phyloP scores from a whole-genome alignment of 2,113 vertebrate species.

The Sphyrna mokarran region DNA sequence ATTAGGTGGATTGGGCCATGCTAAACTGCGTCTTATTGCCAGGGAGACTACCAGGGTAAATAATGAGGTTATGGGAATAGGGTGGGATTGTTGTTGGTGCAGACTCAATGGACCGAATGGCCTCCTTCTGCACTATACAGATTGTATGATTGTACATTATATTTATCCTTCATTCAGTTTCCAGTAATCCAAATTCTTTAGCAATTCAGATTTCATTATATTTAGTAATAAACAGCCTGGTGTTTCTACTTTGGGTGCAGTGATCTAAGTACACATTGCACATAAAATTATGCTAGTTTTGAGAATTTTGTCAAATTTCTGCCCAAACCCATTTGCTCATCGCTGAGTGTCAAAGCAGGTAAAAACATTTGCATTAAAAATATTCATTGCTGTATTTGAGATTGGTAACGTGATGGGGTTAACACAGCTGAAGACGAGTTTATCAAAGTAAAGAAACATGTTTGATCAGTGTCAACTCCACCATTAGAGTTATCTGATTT shows the following conservation, averaged over 20 bases:
- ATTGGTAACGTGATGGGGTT: too few relatives aligned
- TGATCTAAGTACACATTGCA: neutral
- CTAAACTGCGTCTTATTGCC: too few relatives aligned
- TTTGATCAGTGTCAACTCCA: neutral
- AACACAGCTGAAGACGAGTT: too few relatives aligned
- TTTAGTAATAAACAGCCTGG: neutral
- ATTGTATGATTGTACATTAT: neutral
- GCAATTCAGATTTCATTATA: neutral
- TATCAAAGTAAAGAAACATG: too few relatives aligned
- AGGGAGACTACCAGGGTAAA: too few relatives aligned
- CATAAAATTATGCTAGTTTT: neutral
- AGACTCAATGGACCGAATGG: too few relatives aligned
- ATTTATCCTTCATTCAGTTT: neutral
- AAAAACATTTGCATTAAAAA: too few relatives aligned
- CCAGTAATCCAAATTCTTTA: neutral
- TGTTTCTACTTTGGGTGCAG: neutral
- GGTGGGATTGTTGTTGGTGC: too few relatives aligned
- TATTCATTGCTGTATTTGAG: too few relatives aligned
- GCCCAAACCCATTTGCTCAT: neutral
- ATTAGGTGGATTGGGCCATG: too few relatives aligned
- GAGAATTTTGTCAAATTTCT: neutral
- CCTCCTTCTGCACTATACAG: too few relatives aligned
- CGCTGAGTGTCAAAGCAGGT: neutral
- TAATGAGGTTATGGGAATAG: too few relatives aligned
- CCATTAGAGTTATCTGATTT: neutral